A percentile compares a stretch with the other conserved stretches of the same genome.
These are phyloP conservation scores for Xylota segnis DNA, from an alignment of 2,888 invertebrate genomes.

Conservation along the genomic window DNA sequence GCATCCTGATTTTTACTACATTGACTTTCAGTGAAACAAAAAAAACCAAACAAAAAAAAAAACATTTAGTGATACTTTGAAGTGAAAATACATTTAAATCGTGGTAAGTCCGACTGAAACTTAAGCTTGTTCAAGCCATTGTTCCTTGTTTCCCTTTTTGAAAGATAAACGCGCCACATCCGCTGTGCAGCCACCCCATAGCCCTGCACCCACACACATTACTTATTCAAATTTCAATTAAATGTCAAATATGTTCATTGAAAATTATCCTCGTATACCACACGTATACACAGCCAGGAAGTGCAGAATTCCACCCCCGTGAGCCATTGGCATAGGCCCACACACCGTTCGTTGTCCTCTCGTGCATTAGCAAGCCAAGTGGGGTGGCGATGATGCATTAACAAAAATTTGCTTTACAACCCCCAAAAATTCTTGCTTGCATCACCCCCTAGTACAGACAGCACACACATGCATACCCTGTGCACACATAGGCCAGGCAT, in stretches of 20 bases:
- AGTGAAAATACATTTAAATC: slow-evolving; percentile 8
- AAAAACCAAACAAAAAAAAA: too few species aligned
- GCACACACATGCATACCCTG: slow-evolving; percentile 21
- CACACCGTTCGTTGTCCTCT: slow-evolving; percentile 9
- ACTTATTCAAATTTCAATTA: slow-evolving; percentile 75
- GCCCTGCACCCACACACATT: not conserved
- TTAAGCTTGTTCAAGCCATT: not conserved
- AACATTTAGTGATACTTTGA: slow-evolving; percentile 17
- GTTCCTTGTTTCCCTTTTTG: not conserved
- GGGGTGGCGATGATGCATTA: slow-evolving; percentile 60
- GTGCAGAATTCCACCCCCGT: slow-evolving; percentile 16
- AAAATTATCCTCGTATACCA: slow-evolving; percentile 39
- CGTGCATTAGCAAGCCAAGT: slow-evolving; percentile 30
- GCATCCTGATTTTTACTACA: slow-evolving; percentile 18
- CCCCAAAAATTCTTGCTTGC: slow-evolving; percentile 55
- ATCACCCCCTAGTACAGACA: slow-evolving; percentile 14
- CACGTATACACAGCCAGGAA: slow-evolving; percentile 1
- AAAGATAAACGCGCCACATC: slow-evolving; percentile 16
- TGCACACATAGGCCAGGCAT: slow-evolving; percentile 41
- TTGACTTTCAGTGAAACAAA: slow-evolving; percentile 18
- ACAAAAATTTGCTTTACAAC: slow-evolving; percentile 65
- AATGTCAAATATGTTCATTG: slow-evolving; percentile 57
- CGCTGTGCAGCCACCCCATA: not conserved
- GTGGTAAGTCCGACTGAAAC: slow-evolving; percentile 60
- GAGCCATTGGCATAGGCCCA: slow-evolving; percentile 36